phyloP scores from a whole-genome alignment of 1,140 invertebrate species.

The Colletes gigas region DNA sequence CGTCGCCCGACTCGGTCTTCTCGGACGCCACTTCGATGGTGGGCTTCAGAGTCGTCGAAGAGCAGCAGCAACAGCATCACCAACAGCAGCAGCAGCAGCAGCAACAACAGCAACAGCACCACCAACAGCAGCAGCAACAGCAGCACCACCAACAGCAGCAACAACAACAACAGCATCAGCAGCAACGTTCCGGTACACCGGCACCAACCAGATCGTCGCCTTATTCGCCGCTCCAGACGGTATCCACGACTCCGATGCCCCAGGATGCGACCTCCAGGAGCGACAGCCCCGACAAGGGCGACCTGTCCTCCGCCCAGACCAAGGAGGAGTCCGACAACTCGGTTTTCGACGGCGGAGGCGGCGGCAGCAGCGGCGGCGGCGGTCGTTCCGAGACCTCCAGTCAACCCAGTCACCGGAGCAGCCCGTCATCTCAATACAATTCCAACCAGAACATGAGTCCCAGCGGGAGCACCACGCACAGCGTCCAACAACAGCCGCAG shows the following conservation, averaged over 20 bases:
- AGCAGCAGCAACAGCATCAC: constrained; percentile 68
- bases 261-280: constrained; percentile 74
- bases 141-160: constrained; percentile 63
- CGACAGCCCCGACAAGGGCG: constrained; percentile 74
- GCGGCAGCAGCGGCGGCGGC: constrained; percentile 64
- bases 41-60: constrained; percentile 72
- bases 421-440: constrained; percentile 77
- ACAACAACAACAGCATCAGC: constrained; percentile 66
- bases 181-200: constrained; percentile 64
- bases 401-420: constrained; percentile 75
- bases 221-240: constrained; percentile 74
- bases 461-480: constrained; percentile 69
- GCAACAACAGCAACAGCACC: constrained; percentile 62
- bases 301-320: constrained; percentile 75
- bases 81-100: constrained; percentile 62
- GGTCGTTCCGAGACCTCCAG: constrained; percentile 68
- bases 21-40: constrained; percentile 67
- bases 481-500: constrained; percentile 68
- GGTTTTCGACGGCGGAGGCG: constrained; percentile 80
- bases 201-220: constrained; percentile 76
- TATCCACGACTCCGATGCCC: constrained; percentile 75
- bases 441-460: constrained; percentile 73
- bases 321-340: constrained; percentile 81
- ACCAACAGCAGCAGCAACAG: constrained; percentile 71
- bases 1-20: constrained; percentile 80